Evolutionary conservation across 2,888 invertebrate species (phyloP).

Genomic region (Acanthosoma haemorrhoidale): DNA sequence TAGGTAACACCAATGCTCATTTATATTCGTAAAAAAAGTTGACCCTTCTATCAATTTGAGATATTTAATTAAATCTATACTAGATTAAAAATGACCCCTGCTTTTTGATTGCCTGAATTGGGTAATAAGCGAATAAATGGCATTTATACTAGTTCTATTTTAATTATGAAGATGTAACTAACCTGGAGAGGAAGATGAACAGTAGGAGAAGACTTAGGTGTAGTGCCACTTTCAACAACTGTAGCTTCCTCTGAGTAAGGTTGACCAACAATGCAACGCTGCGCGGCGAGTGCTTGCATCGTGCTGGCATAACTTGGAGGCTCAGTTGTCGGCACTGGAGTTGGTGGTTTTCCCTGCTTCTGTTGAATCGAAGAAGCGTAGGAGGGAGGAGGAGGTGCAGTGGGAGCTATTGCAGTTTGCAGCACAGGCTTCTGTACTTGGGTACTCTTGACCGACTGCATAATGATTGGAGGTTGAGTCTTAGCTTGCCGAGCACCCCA

Average conservation of each 20-base stretch:
- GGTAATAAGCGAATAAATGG: too few relatives aligned
- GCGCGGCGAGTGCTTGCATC: constrained; percentile 69
- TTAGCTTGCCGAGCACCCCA: constrained; percentile 83
- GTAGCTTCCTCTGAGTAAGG: constrained; percentile 42
- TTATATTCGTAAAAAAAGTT: too few relatives aligned
- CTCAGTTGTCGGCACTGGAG: constrained; percentile 70
- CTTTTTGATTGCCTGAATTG: too few relatives aligned
- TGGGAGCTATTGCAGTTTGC: constrained; percentile 86
- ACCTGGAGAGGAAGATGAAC: constrained; percentile 38
- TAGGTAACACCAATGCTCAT: too few relatives aligned
- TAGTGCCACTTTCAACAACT: constrained; percentile 46
- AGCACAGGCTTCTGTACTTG: constrained; percentile 91
- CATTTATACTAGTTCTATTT: not conserved
- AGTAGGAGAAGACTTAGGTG: constrained; percentile 36
- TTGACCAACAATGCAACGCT: constrained; percentile 54
- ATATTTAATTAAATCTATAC: too few relatives aligned
- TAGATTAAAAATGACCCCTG: too few relatives aligned
- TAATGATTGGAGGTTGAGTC: constrained; percentile 88
- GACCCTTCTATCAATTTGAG: too few relatives aligned
- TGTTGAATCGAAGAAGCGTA: constrained; percentile 76
- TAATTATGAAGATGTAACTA: not conserved
- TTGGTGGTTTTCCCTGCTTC: constrained; percentile 56
- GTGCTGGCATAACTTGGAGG: constrained; percentile 89
- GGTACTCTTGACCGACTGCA: constrained; percentile 94
- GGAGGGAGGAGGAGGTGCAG: constrained; percentile 63